Evolutionary conservation across 2,888 invertebrate genomes (phyloP), one percentile per base, ranked within the genome.

Genomic region (Apodemia hepburni): DNA sequence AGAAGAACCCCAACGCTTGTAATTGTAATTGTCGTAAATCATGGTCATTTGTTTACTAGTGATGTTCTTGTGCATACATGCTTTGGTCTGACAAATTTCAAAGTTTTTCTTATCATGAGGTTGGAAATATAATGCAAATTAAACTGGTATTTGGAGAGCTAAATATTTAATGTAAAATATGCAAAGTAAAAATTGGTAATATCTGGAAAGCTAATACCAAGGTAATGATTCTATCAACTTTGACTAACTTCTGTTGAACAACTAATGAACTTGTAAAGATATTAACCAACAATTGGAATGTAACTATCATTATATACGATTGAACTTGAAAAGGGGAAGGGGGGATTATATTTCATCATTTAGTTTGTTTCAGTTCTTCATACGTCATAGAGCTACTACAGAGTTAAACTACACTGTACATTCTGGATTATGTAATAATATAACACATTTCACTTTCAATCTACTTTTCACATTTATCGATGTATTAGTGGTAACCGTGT

Each of bases 11-110:
- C 54, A n/a, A 57, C 27, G 54, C 54, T 57, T 57, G 54, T 51
- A 38, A 38, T 17, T 57, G 54, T 57, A 57, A 57, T 27, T 57
- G 54, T 57, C 54, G 54, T 57, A 57, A 57, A 57, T 29, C 54
- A 57, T 57, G 54, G 54, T 57, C 54, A 57, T 57, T 57, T 57
- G 54, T 57, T 57, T 57, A 57, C 54, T 57, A 57, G 54, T 29
- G n/a, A 57, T 57, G 54, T 57, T 51, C 54, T 57, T 57, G 27
- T 57, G 54, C 54, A 57, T 57, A 57, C 54, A 57, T 57, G 54
- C 54, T 57, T 57, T 57, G 54, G 54, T 57, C 29, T 57, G 54
- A 57, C 27, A 57, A 29, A 57, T 54, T 54, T 27, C 6, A 27
- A 57, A 57, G 27, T n/a, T 29, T 57, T 27, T 4, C 27, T 15